phyloP scores from a whole-genome alignment of 2,888 invertebrate genomes.

The Rhagium mordax region DNA sequence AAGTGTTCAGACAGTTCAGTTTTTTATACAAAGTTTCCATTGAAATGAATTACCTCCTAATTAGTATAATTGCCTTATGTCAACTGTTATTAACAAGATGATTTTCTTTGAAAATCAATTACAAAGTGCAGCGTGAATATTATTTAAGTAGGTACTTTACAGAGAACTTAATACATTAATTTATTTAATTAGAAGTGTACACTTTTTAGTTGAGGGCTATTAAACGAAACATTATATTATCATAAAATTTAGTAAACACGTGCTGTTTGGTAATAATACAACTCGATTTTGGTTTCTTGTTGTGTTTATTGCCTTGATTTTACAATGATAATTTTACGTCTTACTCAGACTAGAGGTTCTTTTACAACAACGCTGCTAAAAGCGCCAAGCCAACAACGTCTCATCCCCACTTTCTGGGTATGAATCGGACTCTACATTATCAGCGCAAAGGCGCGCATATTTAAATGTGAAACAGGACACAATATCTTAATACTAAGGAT shows the following conservation, averaged over 20 bases:
- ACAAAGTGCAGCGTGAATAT: background rate
- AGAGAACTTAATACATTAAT: conserved; percentile 14
- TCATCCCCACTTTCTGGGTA: too few species aligned
- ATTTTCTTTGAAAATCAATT: conserved; percentile 14
- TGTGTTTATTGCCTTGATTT: too few species aligned
- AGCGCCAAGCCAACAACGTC: too few species aligned
- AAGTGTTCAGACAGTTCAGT: conserved; percentile 1
- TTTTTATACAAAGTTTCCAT: conserved; percentile 3
- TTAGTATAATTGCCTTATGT: conserved; percentile 27
- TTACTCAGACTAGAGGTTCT: too few species aligned
- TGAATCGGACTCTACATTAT: too few species aligned
- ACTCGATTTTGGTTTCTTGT: too few species aligned
- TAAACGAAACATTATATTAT: background rate
- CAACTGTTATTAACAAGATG: conserved; percentile 9
- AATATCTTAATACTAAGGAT: too few species aligned
- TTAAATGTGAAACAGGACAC: too few species aligned
- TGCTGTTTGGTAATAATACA: too few species aligned
- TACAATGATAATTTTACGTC: too few species aligned
- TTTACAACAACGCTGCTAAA: too few species aligned
- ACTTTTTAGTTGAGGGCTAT: conserved; percentile 4
- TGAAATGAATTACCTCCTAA: conserved; percentile 23
- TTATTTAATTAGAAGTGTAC: conserved; percentile 11
- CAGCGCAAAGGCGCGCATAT: too few species aligned
- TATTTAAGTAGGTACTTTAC: conserved; percentile 16
- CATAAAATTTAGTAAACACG: background rate